Base-by-base conservation (phyloP, 2,888 invertebrate species). In the Cantharis flavilabris region DNA sequence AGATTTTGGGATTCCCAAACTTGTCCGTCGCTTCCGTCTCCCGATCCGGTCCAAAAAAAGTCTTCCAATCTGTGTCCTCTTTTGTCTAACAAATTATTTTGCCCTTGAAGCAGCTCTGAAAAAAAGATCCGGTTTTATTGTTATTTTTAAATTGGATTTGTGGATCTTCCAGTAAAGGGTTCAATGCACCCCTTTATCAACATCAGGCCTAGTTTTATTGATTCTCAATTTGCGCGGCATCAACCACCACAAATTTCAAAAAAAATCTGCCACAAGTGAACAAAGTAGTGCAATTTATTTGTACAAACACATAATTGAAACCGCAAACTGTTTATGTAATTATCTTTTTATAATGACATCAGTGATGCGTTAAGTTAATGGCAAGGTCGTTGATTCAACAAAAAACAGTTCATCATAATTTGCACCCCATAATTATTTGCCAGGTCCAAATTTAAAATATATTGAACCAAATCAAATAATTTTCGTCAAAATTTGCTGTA, bases 1-100 rank as follows among this genome's bases (percentile, higher is more conserved):
- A 89, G 86, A 78, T 83, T 86, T 75, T 90, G 91, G 67, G 89
- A 89, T 83, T 89, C 92, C 82, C 90, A 90, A 84, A 88, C 91
- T 72, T 85, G 83, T 73, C 84, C 80, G 71, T 82, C 74, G 0
- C 94, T 93, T 0, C 95, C 96, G 85, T 96, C 96, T 0, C 96
- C 96, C 0, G 95, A 94, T 0, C 96, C 96, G 0, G 95, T 95
- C 96, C 96, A 96, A 87, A 97, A 94, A 88, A 96, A 97, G 87
- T 96, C 96, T 84, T 96, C 96, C 75, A 96, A 88, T 65, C 92
- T 92, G 82, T 90, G 90, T 13, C 87, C 85, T 75, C 82, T 70
- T 16, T 63, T 26, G 18, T 85, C 83, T 33, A 82, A 80, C 73
- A 85, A 84, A 10, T 80, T 80, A 71, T 83, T 84, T 73, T 86